Conservation (phyloP, 2,113 vertebrate species). For the Mus pahari region DNA sequence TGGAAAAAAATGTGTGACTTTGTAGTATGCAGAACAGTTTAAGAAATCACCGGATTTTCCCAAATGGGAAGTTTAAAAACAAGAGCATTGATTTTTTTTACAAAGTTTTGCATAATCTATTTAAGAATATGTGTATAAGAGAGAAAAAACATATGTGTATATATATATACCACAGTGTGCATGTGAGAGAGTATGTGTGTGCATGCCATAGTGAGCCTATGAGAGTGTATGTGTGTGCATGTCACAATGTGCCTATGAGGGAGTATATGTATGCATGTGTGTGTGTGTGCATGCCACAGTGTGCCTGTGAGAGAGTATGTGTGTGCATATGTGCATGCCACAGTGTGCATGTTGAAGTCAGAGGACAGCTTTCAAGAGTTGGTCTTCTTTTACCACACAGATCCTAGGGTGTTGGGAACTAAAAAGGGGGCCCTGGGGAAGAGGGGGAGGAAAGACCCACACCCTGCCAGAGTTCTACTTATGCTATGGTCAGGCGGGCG, state of each 20-base stretch:
- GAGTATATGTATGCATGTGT: not conserved
- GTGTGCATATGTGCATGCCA: not conserved
- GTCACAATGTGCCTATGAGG: not conserved
- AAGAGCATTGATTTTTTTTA: not conserved
- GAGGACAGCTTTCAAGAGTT: not conserved
- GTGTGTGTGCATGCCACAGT: not conserved
- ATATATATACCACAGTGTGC: not conserved
- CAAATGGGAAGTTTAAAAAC: not conserved
- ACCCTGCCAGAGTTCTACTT: too few species aligned
- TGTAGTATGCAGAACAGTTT: not conserved
- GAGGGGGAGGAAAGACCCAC: too few species aligned
- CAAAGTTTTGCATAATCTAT: not conserved
- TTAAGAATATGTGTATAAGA: not conserved
- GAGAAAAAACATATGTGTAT: not conserved
- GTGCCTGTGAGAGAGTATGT: not conserved
- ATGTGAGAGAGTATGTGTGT: not conserved
- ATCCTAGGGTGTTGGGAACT: too few species aligned
- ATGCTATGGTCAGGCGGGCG: too few species aligned
- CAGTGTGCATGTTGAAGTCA: not conserved
- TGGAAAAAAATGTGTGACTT: too few species aligned
- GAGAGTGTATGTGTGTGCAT: not conserved
- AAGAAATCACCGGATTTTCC: not conserved
- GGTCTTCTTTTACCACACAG: not conserved
- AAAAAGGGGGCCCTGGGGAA: too few species aligned
- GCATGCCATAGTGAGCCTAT: too few species aligned